These are phyloP conservation scores for Danaus melanippus DNA, from an alignment of 1,140 invertebrate species.

Conservation along the genomic window DNA sequence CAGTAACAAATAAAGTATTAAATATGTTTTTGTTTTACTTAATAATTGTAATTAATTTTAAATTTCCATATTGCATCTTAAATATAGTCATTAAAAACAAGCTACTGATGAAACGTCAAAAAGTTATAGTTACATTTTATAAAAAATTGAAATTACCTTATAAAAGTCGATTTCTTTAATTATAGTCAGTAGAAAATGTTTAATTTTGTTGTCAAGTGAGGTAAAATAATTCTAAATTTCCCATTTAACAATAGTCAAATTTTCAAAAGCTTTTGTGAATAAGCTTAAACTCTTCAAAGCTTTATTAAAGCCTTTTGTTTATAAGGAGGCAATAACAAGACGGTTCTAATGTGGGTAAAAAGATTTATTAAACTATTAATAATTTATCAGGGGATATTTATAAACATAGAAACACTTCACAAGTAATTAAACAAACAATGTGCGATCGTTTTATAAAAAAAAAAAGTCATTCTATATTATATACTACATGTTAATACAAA, in stretches of 20 bases:
- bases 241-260: too few relatives aligned
- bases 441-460: too few relatives aligned
- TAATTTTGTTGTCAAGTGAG: constrained; percentile 2
- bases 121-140: not conserved
- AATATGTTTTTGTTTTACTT: constrained; percentile 28
- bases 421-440: not conserved
- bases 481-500: too few relatives aligned
- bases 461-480: too few relatives aligned
- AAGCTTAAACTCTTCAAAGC: too few relatives aligned
- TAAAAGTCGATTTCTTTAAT: constrained; percentile 25
- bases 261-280: too few relatives aligned
- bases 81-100: too few relatives aligned
- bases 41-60: not conserved
- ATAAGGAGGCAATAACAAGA: too few relatives aligned
- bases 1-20: constrained; percentile 58
- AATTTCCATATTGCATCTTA: too few relatives aligned
- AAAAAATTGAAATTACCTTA: too few relatives aligned
- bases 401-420: constrained; percentile 1
- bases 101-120: too few relatives aligned
- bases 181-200: constrained; percentile 33
- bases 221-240: not conserved
- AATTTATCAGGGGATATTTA: constrained; percentile 4
- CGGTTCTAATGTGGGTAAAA: not conserved
- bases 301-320: too few relatives aligned
- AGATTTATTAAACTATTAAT: not conserved